A percentile compares a stretch with the other conserved stretches of the same genome.
Conservation (phyloP, 2,888 invertebrate genomes). For the Cheilosia vulpina region DNA sequence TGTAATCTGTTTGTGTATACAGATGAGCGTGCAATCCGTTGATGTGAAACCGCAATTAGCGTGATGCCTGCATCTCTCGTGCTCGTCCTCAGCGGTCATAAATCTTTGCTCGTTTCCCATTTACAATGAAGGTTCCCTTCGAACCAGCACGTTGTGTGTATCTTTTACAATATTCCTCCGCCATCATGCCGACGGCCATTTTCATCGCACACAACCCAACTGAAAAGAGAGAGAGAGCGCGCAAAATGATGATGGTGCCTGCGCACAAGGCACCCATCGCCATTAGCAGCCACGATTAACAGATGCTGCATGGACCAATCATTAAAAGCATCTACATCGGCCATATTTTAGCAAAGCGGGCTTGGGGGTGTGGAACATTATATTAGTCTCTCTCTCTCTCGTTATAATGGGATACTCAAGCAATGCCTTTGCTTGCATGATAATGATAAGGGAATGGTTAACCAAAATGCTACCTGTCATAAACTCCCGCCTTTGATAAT, state of each 20-base stretch:
- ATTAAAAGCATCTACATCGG: constrained; percentile 35
- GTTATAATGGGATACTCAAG: neutral
- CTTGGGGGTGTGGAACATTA: constrained; percentile 15
- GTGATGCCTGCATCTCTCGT: constrained; percentile 37
- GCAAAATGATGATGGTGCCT: constrained; percentile 25
- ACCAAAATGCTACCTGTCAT: constrained; percentile 27
- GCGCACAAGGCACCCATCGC: constrained; percentile 41
- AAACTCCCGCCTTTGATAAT: constrained; percentile 22
- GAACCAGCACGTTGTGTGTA: constrained; percentile 28
- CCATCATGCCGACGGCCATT: constrained; percentile 57
- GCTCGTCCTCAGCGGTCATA: constrained; percentile 39
- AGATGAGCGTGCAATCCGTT: constrained; percentile 36
- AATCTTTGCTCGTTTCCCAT: constrained; percentile 67
- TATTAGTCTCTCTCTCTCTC: neutral
- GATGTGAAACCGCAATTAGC: constrained; percentile 68
- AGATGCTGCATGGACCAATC: constrained; percentile 40
- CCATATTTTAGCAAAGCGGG: neutral
- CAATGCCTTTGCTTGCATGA: neutral
- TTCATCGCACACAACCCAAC: constrained; percentile 14
- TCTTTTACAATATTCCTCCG: neutral
- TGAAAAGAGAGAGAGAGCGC: neutral
- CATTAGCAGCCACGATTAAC: constrained; percentile 61
- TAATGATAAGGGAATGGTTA: neutral
- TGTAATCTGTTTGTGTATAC: constrained; percentile 31
- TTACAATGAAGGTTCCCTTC: constrained; percentile 41